These are phyloP conservation scores for Alouatta palliata DNA, from an alignment of 2,113 vertebrate species.

Conservation along the genomic window DNA sequence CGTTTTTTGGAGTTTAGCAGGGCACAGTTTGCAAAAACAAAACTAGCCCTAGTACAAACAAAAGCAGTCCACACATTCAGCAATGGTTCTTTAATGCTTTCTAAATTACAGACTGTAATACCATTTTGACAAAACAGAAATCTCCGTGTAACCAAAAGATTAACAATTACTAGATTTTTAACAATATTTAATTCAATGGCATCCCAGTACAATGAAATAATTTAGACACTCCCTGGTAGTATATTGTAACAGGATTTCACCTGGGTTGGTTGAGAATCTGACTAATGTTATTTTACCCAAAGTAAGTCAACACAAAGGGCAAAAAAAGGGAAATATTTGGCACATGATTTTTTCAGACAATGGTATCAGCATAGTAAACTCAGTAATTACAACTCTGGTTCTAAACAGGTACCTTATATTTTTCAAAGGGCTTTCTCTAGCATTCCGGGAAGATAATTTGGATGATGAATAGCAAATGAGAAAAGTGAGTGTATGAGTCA, in stretches of 20 bases:
- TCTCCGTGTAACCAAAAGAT: neutral
- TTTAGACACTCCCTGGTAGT: neutral
- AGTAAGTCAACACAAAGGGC: slow-evolving; percentile 19
- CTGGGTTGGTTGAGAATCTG: neutral
- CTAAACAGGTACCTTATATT: neutral
- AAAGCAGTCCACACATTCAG: slow-evolving; percentile 33
- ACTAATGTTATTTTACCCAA: slow-evolving; percentile 35
- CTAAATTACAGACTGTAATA: slow-evolving; percentile 26
- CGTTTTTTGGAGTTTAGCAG: neutral
- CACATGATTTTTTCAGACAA: slow-evolving; percentile 46
- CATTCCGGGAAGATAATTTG: neutral
- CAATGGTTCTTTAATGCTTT: neutral
- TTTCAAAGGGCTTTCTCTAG: slow-evolving; percentile 19
- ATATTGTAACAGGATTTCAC: neutral
- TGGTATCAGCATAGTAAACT: slow-evolving; percentile 31
- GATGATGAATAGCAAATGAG: neutral
- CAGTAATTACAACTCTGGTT: slow-evolving; percentile 57
- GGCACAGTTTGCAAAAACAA: slow-evolving; percentile 34
- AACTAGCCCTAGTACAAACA: neutral
- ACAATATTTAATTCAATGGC: slow-evolving; percentile 28
- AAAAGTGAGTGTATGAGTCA: slow-evolving; percentile 9
- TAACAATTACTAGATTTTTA: slow-evolving; percentile 37
- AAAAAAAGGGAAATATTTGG: slow-evolving; percentile 50
- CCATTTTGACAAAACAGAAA: slow-evolving; percentile 31
- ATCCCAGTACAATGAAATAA: slow-evolving; percentile 36